phyloP scores from a whole-genome alignment of 2,888 invertebrate genomes.

The Latrodectus hesperus region DNA sequence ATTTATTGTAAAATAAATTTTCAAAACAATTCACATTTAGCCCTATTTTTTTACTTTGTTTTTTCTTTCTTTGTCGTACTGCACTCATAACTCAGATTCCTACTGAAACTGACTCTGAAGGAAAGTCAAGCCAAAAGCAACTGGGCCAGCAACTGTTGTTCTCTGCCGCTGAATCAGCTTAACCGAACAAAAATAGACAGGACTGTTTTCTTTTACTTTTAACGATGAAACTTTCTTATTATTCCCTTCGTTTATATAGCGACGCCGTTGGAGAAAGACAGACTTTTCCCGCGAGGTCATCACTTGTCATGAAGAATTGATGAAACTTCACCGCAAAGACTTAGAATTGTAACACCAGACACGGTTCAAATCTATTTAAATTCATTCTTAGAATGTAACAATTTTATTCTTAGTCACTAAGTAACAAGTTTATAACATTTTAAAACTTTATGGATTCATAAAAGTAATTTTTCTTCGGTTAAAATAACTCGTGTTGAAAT shows the following conservation, averaged over 20 bases:
- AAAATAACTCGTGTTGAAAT: no score
- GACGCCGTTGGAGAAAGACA: not conserved
- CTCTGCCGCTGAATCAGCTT: slow-evolving; percentile 64
- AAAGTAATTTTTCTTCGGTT: no score
- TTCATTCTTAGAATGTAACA: no score
- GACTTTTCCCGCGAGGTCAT: not conserved
- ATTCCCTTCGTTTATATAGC: slow-evolving; percentile 5
- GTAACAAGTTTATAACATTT: no score
- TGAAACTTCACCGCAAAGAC: not conserved
- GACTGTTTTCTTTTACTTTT: slow-evolving; percentile 21
- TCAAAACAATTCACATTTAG: no score
- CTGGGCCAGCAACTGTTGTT: slow-evolving; percentile 66
- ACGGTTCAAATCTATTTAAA: no score
- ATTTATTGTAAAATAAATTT: no score
- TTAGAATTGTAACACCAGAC: no score
- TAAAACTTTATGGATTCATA: no score
- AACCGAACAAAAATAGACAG: slow-evolving; percentile 50
- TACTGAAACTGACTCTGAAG: slow-evolving; percentile 36
- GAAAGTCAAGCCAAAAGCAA: slow-evolving; percentile 53
- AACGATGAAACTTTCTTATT: slow-evolving; percentile 1
- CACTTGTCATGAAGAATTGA: not conserved
- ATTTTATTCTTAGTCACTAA: no score
- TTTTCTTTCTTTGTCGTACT: not conserved
- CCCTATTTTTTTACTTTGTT: no score
- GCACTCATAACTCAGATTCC: slow-evolving; percentile 36